phyloP scores from a whole-genome alignment of 2,113 vertebrate genomes.

The Paradisaea rubra region DNA sequence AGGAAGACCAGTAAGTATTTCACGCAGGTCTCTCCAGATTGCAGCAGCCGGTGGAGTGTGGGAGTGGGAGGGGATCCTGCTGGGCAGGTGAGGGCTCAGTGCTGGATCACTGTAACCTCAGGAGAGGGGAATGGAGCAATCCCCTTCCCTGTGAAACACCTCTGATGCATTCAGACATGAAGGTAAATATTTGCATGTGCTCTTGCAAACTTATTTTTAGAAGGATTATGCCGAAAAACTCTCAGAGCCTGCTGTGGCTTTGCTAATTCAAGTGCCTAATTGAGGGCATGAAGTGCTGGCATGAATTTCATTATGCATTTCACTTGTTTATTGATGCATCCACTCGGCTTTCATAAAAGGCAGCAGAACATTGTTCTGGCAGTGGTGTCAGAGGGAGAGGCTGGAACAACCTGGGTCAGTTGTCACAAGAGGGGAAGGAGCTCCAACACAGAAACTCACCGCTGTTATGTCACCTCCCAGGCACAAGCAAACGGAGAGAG shows the following conservation, averaged over 20 bases:
- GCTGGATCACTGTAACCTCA: background rate
- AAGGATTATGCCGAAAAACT: background rate
- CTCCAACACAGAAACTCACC: background rate
- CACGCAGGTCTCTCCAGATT: background rate
- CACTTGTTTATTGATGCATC: background rate
- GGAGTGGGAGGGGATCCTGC: background rate
- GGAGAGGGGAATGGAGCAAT: background rate
- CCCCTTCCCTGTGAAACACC: background rate
- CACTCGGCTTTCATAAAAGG: background rate
- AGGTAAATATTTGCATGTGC: background rate
- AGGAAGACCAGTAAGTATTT: background rate
- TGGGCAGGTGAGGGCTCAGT: background rate
- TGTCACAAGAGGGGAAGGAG: background rate
- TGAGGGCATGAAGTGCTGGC: background rate
- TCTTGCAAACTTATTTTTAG: background rate
- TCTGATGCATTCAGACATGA: background rate
- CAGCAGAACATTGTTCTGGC: background rate
- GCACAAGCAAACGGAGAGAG: background rate
- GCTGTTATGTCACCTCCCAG: accelerated
- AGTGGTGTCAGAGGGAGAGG: background rate
- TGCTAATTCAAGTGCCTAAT: background rate
- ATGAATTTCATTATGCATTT: background rate
- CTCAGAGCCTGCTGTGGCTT: background rate
- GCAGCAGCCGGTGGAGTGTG: background rate
- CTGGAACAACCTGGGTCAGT: background rate